Conservation (phyloP, 2,113 vertebrate species). For the Acrocephalus kingi region DNA sequence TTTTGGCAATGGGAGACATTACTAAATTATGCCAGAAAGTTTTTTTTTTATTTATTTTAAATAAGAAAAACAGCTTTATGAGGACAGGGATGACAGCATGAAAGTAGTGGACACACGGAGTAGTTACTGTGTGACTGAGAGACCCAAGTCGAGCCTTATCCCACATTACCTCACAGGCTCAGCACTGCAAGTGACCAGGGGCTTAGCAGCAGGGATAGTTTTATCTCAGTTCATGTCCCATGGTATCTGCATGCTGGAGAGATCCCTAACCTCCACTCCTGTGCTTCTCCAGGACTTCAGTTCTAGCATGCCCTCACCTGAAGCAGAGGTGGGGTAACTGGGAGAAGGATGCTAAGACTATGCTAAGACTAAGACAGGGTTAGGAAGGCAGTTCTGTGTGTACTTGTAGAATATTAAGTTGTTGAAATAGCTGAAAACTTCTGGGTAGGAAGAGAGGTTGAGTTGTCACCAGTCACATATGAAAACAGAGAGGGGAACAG, state of each 20-base stretch:
- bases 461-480: not conserved
- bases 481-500: not conserved
- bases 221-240: not conserved
- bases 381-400: not conserved
- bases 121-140: not conserved
- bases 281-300: not conserved
- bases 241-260: not conserved
- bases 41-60: not conserved
- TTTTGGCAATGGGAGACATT: not conserved
- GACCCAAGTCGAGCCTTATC: accelerated
- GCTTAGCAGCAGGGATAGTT: not conserved
- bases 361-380: not conserved
- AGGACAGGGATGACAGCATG: not conserved
- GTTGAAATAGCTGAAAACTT: not conserved
- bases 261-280: not conserved
- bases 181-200: not conserved
- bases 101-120: not conserved
- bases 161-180: accelerated
- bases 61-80: not conserved
- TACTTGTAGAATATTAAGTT: not conserved
- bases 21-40: not conserved
- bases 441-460: not conserved
- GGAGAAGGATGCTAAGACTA: not conserved
- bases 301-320: not conserved
- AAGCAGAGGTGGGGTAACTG: not conserved